Percentiles rank a stretch among this genome's conserved stretches.
These are phyloP conservation scores for Hypocryptadius cinnamomeus DNA, from an alignment of 2,113 vertebrate genomes.

Conservation along the genomic window DNA sequence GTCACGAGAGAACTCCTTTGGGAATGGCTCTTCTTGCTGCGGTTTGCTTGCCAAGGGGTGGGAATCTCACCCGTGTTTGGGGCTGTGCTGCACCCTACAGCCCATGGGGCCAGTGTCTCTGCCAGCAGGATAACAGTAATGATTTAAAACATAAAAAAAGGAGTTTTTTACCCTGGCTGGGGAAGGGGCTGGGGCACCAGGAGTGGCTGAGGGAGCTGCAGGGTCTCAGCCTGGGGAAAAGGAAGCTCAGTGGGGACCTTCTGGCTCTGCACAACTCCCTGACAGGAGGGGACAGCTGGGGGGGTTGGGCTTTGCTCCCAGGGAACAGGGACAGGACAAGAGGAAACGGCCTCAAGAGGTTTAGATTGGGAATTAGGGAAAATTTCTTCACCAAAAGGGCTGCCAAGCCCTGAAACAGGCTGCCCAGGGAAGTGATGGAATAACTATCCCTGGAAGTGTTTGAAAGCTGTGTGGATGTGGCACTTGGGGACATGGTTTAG, in stretches of 20 bases:
- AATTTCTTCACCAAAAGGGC: not conserved
- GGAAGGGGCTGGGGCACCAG: not conserved
- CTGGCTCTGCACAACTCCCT: not conserved
- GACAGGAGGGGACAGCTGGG: not conserved
- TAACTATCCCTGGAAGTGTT: not conserved
- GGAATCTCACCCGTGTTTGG: accelerated
- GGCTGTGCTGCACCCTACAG: not conserved
- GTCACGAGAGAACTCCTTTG: not conserved
- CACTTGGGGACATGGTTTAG: not conserved
- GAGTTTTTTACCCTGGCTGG: not conserved
- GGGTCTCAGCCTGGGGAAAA: not conserved
- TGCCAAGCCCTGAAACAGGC: not conserved
- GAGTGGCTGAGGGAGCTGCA: accelerated
- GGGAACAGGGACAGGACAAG: not conserved
- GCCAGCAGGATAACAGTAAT: not conserved
- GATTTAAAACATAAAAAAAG: not conserved
- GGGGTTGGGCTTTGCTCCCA: not conserved
- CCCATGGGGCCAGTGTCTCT: not conserved
- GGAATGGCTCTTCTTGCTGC: not conserved
- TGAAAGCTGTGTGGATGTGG: not conserved
- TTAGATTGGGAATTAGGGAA: not conserved
- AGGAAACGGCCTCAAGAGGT: not conserved
- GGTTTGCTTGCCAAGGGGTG: not conserved
- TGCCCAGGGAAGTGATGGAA: not conserved
- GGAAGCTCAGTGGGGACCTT: not conserved